Percentiles rank a stretch among this genome's conserved stretches.
phyloP scores from a whole-genome alignment of 2,888 invertebrate species.

The Unio pictorum region DNA sequence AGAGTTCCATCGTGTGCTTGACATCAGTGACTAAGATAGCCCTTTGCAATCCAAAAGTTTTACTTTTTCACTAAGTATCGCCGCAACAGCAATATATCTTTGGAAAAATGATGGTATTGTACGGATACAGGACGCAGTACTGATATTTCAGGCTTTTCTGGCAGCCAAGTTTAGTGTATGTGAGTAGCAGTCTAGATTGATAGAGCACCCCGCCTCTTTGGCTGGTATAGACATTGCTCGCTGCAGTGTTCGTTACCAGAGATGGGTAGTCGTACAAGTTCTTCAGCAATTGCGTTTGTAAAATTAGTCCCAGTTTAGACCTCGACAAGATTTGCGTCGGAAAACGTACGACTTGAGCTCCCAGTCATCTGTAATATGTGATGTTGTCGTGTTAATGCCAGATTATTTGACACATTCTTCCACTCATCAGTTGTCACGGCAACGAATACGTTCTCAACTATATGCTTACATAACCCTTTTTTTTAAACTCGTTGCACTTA shows the following conservation, averaged over 20 bases:
- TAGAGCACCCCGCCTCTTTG: background rate
- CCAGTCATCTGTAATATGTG: too few species aligned
- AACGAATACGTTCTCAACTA: too few species aligned
- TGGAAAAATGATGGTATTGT: slow-evolving; percentile 6
- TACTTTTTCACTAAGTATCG: background rate
- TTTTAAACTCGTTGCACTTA: too few species aligned
- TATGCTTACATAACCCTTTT: too few species aligned
- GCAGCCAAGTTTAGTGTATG: slow-evolving; percentile 12
- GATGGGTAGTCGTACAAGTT: background rate
- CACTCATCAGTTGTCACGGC: too few species aligned
- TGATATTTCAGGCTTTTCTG: slow-evolving; percentile 6
- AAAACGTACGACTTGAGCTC: too few species aligned
- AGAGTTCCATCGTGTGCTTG: slow-evolving; percentile 5
- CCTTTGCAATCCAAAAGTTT: background rate
- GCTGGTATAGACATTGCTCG: slow-evolving; percentile 3
- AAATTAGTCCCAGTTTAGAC: too few species aligned
- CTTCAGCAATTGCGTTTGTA: too few species aligned
- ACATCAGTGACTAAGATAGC: slow-evolving; percentile 6
- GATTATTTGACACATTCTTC: too few species aligned
- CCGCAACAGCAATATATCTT: background rate
- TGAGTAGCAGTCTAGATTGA: slow-evolving; percentile 10
- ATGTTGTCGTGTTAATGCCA: too few species aligned
- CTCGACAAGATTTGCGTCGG: too few species aligned
- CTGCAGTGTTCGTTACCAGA: slow-evolving; percentile 8
- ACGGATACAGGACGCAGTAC: background rate